phyloP scores from a whole-genome alignment of 2,888 invertebrate genomes.

The Xiphydria camelus region DNA sequence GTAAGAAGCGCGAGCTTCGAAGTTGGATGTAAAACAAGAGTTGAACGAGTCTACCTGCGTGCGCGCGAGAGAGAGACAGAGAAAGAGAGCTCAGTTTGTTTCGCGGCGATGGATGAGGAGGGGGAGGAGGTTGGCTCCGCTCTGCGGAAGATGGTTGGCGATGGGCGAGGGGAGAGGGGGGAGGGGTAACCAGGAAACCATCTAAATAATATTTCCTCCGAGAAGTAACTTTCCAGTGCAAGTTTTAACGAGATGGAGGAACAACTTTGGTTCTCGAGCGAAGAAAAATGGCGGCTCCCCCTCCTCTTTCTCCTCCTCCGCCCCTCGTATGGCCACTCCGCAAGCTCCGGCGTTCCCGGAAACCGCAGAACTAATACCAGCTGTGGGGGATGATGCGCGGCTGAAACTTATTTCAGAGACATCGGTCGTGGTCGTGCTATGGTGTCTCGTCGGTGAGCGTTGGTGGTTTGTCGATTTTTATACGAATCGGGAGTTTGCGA shows the following conservation, averaged over 20 bases:
- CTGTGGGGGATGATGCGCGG: no score
- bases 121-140: no score
- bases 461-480: no score
- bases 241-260: slow-evolving; percentile 50
- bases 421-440: no score
- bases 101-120: slow-evolving; percentile 15
- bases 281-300: slow-evolving; percentile 35
- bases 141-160: slow-evolving; percentile 6
- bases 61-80: neutral
- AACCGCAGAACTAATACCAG: no score
- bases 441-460: no score
- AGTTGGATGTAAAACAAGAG: slow-evolving; percentile 32
- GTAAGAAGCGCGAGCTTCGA: slow-evolving; percentile 29
- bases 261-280: slow-evolving; percentile 35
- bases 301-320: slow-evolving; percentile 10
- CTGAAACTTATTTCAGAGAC: no score
- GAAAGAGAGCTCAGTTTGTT: no score
- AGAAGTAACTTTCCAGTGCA: slow-evolving; percentile 29
- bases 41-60: slow-evolving; percentile 17
- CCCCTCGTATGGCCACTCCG: slow-evolving; percentile 4
- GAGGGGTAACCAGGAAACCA: slow-evolving; percentile 38
- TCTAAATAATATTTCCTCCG: slow-evolving; percentile 48
- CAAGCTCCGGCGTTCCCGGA: no score
- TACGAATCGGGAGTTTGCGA: no score
- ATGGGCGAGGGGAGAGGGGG: slow-evolving; percentile 16